Evolutionary conservation across 2,113 vertebrate species (phyloP).

Genomic region (Cyrtonyx montezumae): DNA sequence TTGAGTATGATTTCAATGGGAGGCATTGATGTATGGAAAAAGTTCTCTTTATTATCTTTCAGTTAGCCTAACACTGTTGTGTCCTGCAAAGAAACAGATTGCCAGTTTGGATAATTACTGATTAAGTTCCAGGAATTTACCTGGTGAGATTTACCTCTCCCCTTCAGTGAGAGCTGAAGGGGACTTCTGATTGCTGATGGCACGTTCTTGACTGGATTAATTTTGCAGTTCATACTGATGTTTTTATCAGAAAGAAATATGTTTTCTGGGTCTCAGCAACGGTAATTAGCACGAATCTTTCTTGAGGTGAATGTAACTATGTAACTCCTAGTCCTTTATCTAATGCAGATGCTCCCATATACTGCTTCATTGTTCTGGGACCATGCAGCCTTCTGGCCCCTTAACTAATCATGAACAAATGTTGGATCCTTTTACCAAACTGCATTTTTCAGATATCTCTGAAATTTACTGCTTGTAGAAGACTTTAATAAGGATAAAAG

Average conservation of each 20-base stretch:
- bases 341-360: not conserved
- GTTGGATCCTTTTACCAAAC: not conserved
- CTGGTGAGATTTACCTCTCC: too few species aligned
- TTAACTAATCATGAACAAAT: not conserved
- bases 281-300: not conserved
- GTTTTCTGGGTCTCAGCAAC: not conserved
- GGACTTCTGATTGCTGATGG: not conserved
- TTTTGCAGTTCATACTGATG: not conserved
- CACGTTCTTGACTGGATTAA: not conserved
- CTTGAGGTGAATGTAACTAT: not conserved
- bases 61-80: not conserved
- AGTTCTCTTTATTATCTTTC: not conserved
- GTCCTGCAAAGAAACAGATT: not conserved
- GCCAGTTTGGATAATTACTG: not conserved
- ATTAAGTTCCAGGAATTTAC: not conserved
- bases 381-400: not conserved
- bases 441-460: not conserved
- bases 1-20: not conserved
- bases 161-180: fast-evolving
- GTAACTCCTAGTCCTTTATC: not conserved
- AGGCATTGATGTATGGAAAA: not conserved
- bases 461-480: not conserved
- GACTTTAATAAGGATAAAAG: conserved; percentile 8
- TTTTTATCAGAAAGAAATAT: not conserved
- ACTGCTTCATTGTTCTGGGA: not conserved